phyloP scores from a whole-genome alignment of 2,113 vertebrate genomes.

The Podarcis muralis region DNA sequence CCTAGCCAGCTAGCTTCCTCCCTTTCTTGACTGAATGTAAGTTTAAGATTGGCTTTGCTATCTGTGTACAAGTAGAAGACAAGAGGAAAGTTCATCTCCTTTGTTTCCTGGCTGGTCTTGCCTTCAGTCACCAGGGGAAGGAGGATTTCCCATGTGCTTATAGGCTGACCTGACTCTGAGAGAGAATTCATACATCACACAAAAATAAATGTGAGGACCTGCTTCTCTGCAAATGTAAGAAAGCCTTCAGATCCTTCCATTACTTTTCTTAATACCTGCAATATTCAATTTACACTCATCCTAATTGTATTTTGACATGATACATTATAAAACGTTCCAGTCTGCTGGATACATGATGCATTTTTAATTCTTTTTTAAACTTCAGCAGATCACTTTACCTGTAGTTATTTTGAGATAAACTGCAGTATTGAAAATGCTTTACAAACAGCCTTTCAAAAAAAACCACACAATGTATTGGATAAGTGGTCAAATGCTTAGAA shows the following conservation, averaged over 20 bases:
- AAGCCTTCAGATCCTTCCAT: background rate
- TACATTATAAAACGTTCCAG: conserved; percentile 1
- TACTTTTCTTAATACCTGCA: background rate
- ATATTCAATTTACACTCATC: background rate
- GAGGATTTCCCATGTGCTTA: background rate
- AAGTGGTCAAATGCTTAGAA: background rate
- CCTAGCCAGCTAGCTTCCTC: background rate
- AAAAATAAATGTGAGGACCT: background rate
- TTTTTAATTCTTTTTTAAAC: background rate
- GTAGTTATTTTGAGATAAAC: background rate
- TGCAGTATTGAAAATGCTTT: background rate
- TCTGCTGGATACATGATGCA: background rate
- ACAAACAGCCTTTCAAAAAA: background rate
- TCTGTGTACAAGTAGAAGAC: background rate
- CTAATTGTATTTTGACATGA: background rate
- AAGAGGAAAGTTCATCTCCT: background rate
- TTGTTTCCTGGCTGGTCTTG: background rate
- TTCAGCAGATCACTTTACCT: conserved; percentile 1
- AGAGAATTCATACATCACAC: conserved; percentile 5
- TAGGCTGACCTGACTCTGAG: background rate
- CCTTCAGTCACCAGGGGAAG: background rate
- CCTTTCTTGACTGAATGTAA: background rate
- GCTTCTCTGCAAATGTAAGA: background rate
- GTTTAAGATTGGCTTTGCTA: background rate
- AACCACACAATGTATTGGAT: background rate